These are phyloP conservation scores for Hymenopus coronatus DNA, from an alignment of 2,888 invertebrate genomes.

Conservation along the genomic window DNA sequence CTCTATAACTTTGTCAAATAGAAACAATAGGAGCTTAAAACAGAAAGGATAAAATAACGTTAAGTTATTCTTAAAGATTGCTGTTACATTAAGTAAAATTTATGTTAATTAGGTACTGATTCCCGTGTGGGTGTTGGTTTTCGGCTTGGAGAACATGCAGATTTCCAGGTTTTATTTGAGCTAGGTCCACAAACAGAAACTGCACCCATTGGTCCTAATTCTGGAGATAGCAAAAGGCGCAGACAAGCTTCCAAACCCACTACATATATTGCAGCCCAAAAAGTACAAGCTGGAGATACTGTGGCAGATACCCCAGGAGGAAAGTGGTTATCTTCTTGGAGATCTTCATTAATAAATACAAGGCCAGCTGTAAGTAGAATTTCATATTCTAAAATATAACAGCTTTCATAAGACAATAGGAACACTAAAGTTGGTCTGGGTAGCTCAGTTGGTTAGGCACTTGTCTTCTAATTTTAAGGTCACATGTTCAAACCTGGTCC, in stretches of 20 bases:
- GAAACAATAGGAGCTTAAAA: no score
- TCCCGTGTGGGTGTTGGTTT: conserved; percentile 77
- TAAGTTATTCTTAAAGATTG: no score
- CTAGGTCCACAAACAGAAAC: conserved; percentile 77
- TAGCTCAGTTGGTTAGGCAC: no score
- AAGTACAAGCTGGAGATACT: background rate
- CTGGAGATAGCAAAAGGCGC: conserved; percentile 37
- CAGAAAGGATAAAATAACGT: no score
- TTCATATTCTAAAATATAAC: no score
- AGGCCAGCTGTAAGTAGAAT: background rate
- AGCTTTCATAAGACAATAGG: no score
- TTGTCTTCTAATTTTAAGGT: no score
- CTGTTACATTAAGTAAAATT: no score
- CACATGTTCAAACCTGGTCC: no score
- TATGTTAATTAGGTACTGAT: conserved; percentile 63
- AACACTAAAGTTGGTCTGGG: no score
- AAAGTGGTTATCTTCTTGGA: conserved; percentile 23
- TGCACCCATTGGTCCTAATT: conserved; percentile 58
- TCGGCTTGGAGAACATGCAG: conserved; percentile 76
- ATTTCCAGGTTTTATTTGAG: conserved; percentile 73
- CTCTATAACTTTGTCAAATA: no score
- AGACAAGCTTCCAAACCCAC: background rate
- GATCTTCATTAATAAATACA: conserved; percentile 44
- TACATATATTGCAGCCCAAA: no score
- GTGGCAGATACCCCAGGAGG: conserved; percentile 13